These are phyloP conservation scores for Rotaria macrura DNA, from an alignment of 2,888 invertebrate genomes.

Conservation along the genomic window DNA sequence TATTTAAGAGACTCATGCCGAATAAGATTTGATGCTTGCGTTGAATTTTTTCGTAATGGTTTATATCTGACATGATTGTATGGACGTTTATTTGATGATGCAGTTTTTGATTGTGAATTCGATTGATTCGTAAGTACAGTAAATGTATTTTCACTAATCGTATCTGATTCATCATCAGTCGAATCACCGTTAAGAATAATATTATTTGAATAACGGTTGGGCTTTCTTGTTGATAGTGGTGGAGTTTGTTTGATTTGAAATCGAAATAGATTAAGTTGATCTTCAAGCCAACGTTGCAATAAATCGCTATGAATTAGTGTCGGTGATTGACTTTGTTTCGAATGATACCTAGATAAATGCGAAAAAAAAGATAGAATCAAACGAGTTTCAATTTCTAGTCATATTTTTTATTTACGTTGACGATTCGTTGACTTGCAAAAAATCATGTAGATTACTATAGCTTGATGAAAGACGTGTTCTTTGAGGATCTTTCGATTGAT, in stretches of 20 bases:
- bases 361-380: background rate
- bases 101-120: background rate
- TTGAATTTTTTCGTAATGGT: background rate
- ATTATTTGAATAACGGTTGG: background rate
- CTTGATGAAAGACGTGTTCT: background rate
- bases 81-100: background rate
- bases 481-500: background rate
- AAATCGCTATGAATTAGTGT: background rate
- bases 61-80: conserved; percentile 14
- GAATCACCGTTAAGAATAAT: background rate
- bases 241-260: background rate
- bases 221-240: background rate
- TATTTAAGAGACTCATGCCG: conserved; percentile 5
- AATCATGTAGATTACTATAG: conserved; percentile 8
- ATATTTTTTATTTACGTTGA: background rate
- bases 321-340: background rate
- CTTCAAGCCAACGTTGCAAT: conserved; percentile 21
- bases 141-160: conserved; percentile 19
- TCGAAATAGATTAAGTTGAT: background rate
- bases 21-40: background rate
- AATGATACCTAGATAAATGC: background rate
- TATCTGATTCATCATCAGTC: conserved; percentile 17
- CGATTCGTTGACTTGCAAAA: background rate
- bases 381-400: background rate
- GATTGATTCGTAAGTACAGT: background rate